Evolutionary conservation across 2,797 vertebrate species (phyloP), one percentile per base, ranked within the genome.

Genomic region (Intellagama lesueurii): DNA sequence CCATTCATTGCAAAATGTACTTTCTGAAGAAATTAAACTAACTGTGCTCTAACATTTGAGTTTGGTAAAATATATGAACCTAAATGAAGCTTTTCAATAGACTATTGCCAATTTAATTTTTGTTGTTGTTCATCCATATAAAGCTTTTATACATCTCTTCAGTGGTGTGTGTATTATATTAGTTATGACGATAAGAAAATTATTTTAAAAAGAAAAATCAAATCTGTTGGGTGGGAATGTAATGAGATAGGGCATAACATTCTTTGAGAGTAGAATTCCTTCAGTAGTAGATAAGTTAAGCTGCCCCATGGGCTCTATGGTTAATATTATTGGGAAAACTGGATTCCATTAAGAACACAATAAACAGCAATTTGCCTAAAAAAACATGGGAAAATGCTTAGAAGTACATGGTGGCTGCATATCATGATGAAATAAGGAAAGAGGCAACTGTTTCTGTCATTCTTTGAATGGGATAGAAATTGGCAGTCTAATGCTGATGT

Each of bases 61-160:
- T 91, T 94, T 56, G 35, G 0, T 85, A 68, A 81, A 86, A 64
- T 66, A 56, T 91, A 90, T 86, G 73, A 91, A 91, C 28, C 90
- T 88, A 88, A 87, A 90, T 78, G 2, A 28, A 81, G 0, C 85
- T 87, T 92, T 94, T 91, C 70, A 90, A 73, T 87, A 91, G 85
- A 14, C 22, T 89, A 0, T 76, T 88, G 56, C 0, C 44, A 44
- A 81, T 91, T 81, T 40, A 81, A 28, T 88, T 92, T 1, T 44
- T 91, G 24, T 86, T 91, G 68, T 70, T 70, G 30, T 26, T 76
- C 35, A 76, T 0, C 4, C 32, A 91, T 90, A 40, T 80, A 76
- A 40, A 12, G 8, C 7, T 76, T 76, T 16, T 76, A 56, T 9
- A 56, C 52, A 56, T 5, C 7, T 56, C 52, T 56, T 56, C 52